These are phyloP conservation scores for Picathartes gymnocephalus DNA, from an alignment of 2,113 vertebrate genomes.

Conservation along the genomic window DNA sequence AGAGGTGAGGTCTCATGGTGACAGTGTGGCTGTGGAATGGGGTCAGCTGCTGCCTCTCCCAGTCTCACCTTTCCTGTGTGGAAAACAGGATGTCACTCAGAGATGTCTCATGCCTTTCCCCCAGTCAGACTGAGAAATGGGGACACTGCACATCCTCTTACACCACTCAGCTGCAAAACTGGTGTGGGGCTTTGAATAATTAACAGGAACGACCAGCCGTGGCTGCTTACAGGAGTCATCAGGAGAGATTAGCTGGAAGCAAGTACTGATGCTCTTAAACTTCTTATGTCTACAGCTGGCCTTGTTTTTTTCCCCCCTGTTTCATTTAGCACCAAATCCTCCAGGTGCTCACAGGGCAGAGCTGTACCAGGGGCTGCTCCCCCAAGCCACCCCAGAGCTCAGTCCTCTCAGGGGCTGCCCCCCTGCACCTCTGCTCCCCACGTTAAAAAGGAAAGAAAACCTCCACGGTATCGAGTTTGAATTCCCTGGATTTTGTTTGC, in stretches of 20 bases:
- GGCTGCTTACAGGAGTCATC: slow-evolving; percentile 49
- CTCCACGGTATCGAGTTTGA: not conserved
- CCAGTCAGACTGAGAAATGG: not conserved
- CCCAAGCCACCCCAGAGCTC: accelerated
- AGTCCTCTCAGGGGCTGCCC: not conserved
- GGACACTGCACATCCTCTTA: slow-evolving; percentile 34
- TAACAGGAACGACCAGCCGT: not conserved
- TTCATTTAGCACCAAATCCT: slow-evolving; percentile 35
- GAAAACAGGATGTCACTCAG: not conserved
- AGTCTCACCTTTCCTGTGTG: not conserved
- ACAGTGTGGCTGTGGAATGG: not conserved
- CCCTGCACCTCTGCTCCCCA: not conserved
- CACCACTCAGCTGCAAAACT: not conserved
- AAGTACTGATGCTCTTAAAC: slow-evolving; percentile 60
- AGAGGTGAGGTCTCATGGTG: not conserved
- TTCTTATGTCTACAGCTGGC: slow-evolving; percentile 58
- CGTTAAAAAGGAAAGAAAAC: too few species aligned
- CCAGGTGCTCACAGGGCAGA: not conserved
- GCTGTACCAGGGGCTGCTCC: accelerated
- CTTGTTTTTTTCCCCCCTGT: not conserved
- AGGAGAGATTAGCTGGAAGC: slow-evolving; percentile 48
- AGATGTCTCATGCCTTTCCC: not conserved
- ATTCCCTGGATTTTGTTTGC: not conserved
- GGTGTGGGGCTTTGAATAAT: slow-evolving; percentile 44
- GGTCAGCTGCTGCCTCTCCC: not conserved